These are phyloP conservation scores for Xenops minutus DNA, from an alignment of 2,797 vertebrate genomes.

Conservation along the genomic window DNA sequence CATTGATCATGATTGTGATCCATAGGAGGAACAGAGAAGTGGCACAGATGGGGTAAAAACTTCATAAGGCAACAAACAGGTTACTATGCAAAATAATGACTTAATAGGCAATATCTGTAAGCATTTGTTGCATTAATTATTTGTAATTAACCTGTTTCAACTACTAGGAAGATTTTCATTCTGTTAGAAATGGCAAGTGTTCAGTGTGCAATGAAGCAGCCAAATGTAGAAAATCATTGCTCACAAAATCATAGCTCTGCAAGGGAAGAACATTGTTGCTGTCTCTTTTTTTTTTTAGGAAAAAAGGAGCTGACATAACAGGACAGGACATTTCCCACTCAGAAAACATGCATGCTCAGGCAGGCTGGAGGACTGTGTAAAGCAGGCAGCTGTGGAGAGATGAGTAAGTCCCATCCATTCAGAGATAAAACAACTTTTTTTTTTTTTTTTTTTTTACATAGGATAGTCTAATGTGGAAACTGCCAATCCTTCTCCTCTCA, in stretches of 20 bases:
- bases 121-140: not conserved
- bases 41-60: not conserved
- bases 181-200: not conserved
- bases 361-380: conserved; percentile 48
- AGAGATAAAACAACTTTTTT: conserved; percentile 10
- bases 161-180: not conserved
- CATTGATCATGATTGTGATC: not conserved
- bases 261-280: not conserved
- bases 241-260: not conserved
- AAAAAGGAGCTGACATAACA: conserved; percentile 42
- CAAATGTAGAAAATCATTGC: not conserved
- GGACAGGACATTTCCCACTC: conserved; percentile 34
- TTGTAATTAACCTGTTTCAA: not conserved
- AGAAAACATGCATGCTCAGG: conserved; percentile 48
- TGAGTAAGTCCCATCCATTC: conserved; percentile 50
- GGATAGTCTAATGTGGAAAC: conserved; percentile 18
- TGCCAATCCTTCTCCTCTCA: conserved; percentile 15
- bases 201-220: not conserved
- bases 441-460: not conserved
- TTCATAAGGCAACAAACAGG: not conserved
- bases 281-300: not conserved
- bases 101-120: not conserved
- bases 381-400: conserved; percentile 28
- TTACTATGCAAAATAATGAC: not conserved
- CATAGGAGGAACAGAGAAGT: not conserved